phyloP scores from a whole-genome alignment of 2,888 invertebrate genomes.

The Diaprepes abbreviatus region DNA sequence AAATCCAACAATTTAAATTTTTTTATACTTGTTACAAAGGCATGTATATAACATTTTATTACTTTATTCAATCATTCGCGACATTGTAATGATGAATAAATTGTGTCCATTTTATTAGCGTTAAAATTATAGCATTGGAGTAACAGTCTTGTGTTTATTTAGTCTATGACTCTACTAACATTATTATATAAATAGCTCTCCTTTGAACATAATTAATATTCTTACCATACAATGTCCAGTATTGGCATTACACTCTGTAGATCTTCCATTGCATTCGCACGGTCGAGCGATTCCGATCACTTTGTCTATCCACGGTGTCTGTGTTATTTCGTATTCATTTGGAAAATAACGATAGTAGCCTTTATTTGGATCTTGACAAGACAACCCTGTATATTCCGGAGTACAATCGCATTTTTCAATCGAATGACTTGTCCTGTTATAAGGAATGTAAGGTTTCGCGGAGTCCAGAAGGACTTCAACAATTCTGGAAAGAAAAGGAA shows the following conservation, averaged over 20 bases:
- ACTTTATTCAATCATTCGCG: too few relatives aligned
- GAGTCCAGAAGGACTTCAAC: slow-evolving; percentile 85
- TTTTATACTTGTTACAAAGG: too few relatives aligned
- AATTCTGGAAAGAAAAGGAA: slow-evolving; percentile 64
- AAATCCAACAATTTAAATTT: too few relatives aligned
- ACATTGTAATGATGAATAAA: too few relatives aligned
- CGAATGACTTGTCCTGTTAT: slow-evolving; percentile 62
- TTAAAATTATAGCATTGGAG: too few relatives aligned
- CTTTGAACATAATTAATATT: slow-evolving; percentile 28
- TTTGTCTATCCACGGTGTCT: slow-evolving; percentile 73
- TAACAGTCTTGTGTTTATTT: too few relatives aligned
- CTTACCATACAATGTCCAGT: slow-evolving; percentile 88
- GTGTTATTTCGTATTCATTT: slow-evolving; percentile 68
- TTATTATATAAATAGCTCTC: too few relatives aligned
- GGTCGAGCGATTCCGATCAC: slow-evolving; percentile 82
- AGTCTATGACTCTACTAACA: too few relatives aligned
- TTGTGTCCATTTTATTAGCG: too few relatives aligned
- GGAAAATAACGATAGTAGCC: slow-evolving; percentile 88
- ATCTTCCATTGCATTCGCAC: slow-evolving; percentile 87
- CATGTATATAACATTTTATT: too few relatives aligned
- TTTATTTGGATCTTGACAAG: slow-evolving; percentile 89
- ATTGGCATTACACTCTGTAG: slow-evolving; percentile 83
- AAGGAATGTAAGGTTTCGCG: slow-evolving; percentile 75
- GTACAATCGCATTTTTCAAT: slow-evolving; percentile 92
- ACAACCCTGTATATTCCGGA: slow-evolving; percentile 82